Base-by-base conservation (phyloP, 2,113 vertebrate genomes). In the Mastomys coucha region DNA sequence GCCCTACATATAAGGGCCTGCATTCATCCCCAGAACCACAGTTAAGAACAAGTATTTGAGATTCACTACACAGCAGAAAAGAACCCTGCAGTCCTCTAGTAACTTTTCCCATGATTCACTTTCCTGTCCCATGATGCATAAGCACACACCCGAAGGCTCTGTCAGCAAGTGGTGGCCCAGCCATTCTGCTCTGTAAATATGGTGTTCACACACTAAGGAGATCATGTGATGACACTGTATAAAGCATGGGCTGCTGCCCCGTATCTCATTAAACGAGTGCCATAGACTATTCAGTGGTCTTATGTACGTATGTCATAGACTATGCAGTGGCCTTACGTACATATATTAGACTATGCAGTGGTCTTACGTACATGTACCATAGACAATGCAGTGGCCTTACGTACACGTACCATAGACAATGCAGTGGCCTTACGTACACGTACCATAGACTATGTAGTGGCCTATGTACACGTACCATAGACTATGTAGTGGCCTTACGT, bases 221-320 rank as follows among this genome's bases (percentile, higher is more conserved):
- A 65, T 67, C 3, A 6, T 39, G 39, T 33, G 28, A 42, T 12
- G 16, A 49, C 82, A 45, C 17, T 53, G 33, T 28, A 58, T 20
- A 70, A 33, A n/a, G 26, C 2, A 20, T 4, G 24, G 26, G n/a
- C 22, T 56, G 36, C 26, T 8, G 16, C 19, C n/a, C 36, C 60
- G 45, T 51, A 94, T 24, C 82, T 69, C 77, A 81, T 84, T 33
- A 72, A 91, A 91, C 14, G 91, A 39, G 93, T 20, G 76, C 72
- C n/a, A 91, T 60, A 69, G 51, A 88, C 49, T 17, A 78, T 24
- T 8, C 49, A 80, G 58, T 20, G 88, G 51, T 36, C 63, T 72
- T 60, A 72, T 6, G 76, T 86, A 56, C 45, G 5, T 45, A 45
- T 45, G 5, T 45, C 45, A 45, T 45, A 45, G 45, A 45, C 45